These are phyloP conservation scores for Eclectus roratus DNA, from an alignment of 2,113 vertebrate genomes.

Conservation along the genomic window DNA sequence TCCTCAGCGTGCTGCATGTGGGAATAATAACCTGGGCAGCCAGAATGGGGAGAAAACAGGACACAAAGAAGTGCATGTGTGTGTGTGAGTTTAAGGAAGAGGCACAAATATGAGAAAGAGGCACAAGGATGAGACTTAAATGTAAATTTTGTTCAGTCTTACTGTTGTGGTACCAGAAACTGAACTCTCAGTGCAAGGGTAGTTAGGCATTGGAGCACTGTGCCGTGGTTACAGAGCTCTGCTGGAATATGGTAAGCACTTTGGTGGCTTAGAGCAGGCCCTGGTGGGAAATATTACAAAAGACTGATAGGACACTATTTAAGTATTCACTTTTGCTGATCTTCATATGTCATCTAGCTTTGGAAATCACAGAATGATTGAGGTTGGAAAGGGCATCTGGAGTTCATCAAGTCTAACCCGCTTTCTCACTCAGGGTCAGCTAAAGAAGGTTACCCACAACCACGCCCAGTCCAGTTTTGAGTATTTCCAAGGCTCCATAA, in stretches of 20 bases:
- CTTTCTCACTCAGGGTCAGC: not conserved
- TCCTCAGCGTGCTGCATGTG: not conserved
- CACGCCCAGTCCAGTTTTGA: not conserved
- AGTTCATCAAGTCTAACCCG: not conserved
- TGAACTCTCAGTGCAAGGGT: not conserved
- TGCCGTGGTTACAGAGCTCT: not conserved
- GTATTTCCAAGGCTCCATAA: not conserved
- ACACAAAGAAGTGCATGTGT: not conserved
- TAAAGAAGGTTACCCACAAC: not conserved
- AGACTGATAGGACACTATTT: not conserved
- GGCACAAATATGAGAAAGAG: not conserved
- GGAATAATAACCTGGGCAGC: not conserved
- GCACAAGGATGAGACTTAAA: not conserved
- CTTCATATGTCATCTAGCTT: not conserved
- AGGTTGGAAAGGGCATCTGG: not conserved
- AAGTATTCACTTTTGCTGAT: not conserved
- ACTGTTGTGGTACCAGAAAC: not conserved
- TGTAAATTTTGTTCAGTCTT: not conserved
- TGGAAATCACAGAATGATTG: not conserved
- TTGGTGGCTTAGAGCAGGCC: not conserved
- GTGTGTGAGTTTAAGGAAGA: not conserved
- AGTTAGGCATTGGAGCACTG: rapidly evolving
- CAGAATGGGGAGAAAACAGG: not conserved
- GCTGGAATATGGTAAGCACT: not conserved
- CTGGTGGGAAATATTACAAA: not conserved